Percentiles rank a stretch among this genome's conserved stretches.
Conservation (phyloP, 1,140 invertebrate species). For the Macrotrachela quadricornifera region DNA sequence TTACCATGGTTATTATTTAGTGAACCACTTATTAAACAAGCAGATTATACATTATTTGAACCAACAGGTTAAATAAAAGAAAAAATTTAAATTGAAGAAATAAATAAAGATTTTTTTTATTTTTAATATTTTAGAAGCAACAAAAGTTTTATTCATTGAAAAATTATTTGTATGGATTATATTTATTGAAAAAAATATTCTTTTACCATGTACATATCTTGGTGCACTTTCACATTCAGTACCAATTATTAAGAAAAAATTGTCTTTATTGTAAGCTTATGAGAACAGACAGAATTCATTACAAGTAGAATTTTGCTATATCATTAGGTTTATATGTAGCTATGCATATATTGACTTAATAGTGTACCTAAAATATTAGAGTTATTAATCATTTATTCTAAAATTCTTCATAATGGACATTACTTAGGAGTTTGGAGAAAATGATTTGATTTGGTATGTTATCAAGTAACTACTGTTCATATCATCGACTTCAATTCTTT, state of each 20-base stretch:
- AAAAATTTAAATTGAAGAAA: conserved; percentile 15
- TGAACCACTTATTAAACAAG: conserved; percentile 7
- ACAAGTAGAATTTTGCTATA: too few relatives aligned
- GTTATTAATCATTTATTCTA: too few relatives aligned
- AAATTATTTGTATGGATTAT: conserved; percentile 65
- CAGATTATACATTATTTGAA: conserved; percentile 13
- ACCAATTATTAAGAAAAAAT: conserved; percentile 46
- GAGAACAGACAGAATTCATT: too few relatives aligned
- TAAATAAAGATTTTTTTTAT: conserved; percentile 2
- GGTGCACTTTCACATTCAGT: conserved; percentile 66
- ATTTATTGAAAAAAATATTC: conserved; percentile 69
- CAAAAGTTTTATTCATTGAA: conserved; percentile 48
- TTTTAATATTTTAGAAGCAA: conserved; percentile 36
- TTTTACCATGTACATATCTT: conserved; percentile 72
- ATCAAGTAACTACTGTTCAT: too few relatives aligned
- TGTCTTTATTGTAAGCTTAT: conserved; percentile 44
- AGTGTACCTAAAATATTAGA: too few relatives aligned
- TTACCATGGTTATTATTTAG: conserved; percentile 8
- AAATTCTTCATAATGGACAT: too few relatives aligned
- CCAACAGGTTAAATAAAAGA: too few relatives aligned
- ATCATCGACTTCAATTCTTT: too few relatives aligned
- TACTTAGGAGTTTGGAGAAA: too few relatives aligned
- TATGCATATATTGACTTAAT: too few relatives aligned
- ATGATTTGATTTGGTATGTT: too few relatives aligned
- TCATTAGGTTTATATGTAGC: too few relatives aligned